Evolutionary conservation across 2,888 invertebrate genomes (phyloP).

Genomic region (Craniophora ligustri): DNA sequence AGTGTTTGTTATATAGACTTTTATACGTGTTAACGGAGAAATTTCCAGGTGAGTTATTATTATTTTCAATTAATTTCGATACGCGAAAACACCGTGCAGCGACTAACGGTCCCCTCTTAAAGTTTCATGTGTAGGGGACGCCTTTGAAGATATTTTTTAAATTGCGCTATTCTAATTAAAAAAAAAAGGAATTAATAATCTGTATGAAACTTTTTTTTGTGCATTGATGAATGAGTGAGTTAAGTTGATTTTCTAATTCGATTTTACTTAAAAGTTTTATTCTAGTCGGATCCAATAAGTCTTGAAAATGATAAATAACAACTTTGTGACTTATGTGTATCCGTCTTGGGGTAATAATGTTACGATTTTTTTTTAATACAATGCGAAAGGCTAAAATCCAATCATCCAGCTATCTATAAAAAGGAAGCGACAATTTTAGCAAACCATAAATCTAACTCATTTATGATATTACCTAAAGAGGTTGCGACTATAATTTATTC

Average conservation of each 20-base stretch:
- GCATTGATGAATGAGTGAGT: not conserved
- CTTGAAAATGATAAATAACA: slow-evolving; percentile 33
- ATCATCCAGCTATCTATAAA: not conserved
- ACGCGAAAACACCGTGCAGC: slow-evolving; percentile 1
- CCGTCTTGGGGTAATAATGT: slow-evolving; percentile 6
- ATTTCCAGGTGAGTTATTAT: slow-evolving; percentile 39
- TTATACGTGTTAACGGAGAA: slow-evolving; percentile 23
- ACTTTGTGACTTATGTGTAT: slow-evolving; percentile 38
- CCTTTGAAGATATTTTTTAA: slow-evolving; percentile 30
- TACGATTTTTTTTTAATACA: slow-evolving; percentile 6
- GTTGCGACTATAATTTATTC: slow-evolving; percentile 10
- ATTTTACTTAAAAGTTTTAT: slow-evolving; percentile 21
- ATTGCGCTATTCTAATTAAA: slow-evolving; percentile 22
- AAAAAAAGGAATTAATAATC: slow-evolving; percentile 6
- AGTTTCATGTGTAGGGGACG: slow-evolving; percentile 33
- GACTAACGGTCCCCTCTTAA: slow-evolving; percentile 37
- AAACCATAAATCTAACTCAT: not conserved
- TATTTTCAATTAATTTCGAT: slow-evolving; percentile 18
- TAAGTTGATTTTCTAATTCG: slow-evolving; percentile 15
- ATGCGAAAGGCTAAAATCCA: not conserved
- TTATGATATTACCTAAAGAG: too few species aligned
- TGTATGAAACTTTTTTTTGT: not conserved
- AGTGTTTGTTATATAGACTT: slow-evolving; percentile 41
- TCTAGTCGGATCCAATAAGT: slow-evolving; percentile 12
- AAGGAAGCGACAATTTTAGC: not conserved